Base-by-base conservation (phyloP, 1,140 invertebrate species). In the Capitella teleta region DNA sequence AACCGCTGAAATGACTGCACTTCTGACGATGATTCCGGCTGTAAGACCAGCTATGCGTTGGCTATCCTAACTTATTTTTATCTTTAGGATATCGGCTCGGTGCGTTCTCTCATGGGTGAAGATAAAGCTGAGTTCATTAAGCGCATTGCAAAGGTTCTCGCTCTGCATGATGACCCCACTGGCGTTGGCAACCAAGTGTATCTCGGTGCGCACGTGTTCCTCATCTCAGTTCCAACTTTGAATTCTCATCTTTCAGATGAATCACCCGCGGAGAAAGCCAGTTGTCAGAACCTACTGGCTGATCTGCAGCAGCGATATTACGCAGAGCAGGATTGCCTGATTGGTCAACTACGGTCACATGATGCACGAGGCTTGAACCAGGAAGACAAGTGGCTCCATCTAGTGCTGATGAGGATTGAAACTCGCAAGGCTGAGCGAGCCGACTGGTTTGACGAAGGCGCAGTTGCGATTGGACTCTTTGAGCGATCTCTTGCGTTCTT, bases 221-320 rank as follows among this genome's bases (percentile, higher is more conserved):
- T n/a, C n/a, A n/a, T n/a, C n/a, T n/a, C n/a, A n/a, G n/a, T n/a
- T n/a, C n/a, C n/a, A n/a, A n/a, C n/a, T n/a, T n/a, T n/a, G n/a
- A n/a, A n/a, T n/a, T n/a, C n/a, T n/a, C n/a, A n/a, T n/a, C 25
- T 3, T 44, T 14, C 21, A 60, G 59, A 58, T 57, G 59, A 60
- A 43, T 43, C 36, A 10, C 49, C 54, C 4, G 36, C 50, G 16
- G 51, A 48, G 25, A 36, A 51, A 10, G 2, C 44, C 28, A 23
- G 5, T 40, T 45, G 51, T 2, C 34, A 59, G 5, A 67, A 67
- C 41, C 32, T 60, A 25, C 51, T 68, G 8, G 64, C 61, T 50
- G 64, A 68, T 38, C 47, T 66, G 16, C 52, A 59, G 12, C 52
- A 53, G 14, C 57, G 66, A 14, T 61, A 56, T 49, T 61, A 66